These are phyloP conservation scores for Nezara viridula DNA, from an alignment of 2,888 invertebrate species.

Conservation along the genomic window DNA sequence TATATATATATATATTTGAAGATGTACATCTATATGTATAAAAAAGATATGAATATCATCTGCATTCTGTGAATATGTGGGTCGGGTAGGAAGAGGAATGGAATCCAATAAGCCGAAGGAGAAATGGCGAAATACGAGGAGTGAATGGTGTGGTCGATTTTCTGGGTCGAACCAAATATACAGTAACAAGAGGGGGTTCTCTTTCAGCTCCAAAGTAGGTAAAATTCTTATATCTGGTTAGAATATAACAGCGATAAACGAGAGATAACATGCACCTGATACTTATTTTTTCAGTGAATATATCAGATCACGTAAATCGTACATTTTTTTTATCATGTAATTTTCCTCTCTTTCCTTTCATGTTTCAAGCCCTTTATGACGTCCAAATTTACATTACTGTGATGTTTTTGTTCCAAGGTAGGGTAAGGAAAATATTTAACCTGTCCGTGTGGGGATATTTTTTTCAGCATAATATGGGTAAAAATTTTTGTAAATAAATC, in stretches of 20 bases:
- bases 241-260: neutral
- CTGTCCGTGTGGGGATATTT: no score
- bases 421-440: no score
- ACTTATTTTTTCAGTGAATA: neutral
- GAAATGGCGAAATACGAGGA: neutral
- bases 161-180: neutral
- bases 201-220: neutral
- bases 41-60: neutral
- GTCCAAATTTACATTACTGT: no score
- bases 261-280: neutral
- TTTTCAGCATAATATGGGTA: no score
- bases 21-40: neutral
- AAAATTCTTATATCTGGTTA: neutral
- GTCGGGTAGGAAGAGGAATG: neutral
- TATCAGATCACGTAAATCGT: neutral
- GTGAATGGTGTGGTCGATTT: neutral
- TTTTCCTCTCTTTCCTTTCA: neutral
- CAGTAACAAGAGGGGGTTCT: neutral
- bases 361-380: no score
- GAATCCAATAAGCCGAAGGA: neutral
- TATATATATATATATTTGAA: neutral
- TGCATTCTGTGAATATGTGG: neutral
- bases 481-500: no score
- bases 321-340: neutral
- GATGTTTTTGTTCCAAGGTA: no score